These are phyloP conservation scores for Adelphocoris suturalis DNA, from an alignment of 2,888 invertebrate genomes.

Conservation along the genomic window DNA sequence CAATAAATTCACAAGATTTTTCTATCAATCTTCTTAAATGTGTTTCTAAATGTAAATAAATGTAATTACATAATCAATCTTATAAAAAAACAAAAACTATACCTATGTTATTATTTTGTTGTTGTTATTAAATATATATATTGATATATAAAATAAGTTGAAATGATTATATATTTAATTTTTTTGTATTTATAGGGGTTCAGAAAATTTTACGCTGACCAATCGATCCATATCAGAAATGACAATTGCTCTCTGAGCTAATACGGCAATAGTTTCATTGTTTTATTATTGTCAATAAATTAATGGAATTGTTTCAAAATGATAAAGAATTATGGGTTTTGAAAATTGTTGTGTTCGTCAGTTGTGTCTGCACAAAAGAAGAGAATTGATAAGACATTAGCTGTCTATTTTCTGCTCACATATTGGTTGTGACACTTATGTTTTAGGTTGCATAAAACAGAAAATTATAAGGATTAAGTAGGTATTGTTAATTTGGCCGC, in stretches of 20 bases:
- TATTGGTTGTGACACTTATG: slow-evolving; percentile 51
- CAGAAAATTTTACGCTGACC: slow-evolving; percentile 71
- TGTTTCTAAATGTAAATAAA: slow-evolving; percentile 54
- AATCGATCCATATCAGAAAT: slow-evolving; percentile 73
- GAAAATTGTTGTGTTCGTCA: slow-evolving; percentile 21
- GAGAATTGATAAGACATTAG: neutral
- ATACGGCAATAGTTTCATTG: slow-evolving; percentile 6
- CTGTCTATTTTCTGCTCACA: slow-evolving; percentile 51
- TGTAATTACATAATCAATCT: slow-evolving; percentile 54
- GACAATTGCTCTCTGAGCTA: slow-evolving; percentile 22
- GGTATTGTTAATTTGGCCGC: neutral
- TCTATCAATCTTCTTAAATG: neutral
- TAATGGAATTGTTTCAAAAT: neutral
- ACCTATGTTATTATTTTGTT: slow-evolving; percentile 70
- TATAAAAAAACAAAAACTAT: slow-evolving; percentile 61
- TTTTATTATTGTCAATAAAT: too few relatives aligned
- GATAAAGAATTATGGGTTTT: neutral
- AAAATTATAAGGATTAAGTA: neutral
- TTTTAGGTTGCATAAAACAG: neutral
- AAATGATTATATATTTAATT: slow-evolving; percentile 71
- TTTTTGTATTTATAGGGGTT: slow-evolving; percentile 72
- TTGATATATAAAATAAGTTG: slow-evolving; percentile 52
- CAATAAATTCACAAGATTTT: slow-evolving; percentile 44
- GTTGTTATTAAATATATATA: slow-evolving; percentile 70
- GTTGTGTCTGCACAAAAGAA: neutral